These are phyloP conservation scores for Nycteola revayana DNA, from an alignment of 2,888 invertebrate genomes.

Conservation along the genomic window DNA sequence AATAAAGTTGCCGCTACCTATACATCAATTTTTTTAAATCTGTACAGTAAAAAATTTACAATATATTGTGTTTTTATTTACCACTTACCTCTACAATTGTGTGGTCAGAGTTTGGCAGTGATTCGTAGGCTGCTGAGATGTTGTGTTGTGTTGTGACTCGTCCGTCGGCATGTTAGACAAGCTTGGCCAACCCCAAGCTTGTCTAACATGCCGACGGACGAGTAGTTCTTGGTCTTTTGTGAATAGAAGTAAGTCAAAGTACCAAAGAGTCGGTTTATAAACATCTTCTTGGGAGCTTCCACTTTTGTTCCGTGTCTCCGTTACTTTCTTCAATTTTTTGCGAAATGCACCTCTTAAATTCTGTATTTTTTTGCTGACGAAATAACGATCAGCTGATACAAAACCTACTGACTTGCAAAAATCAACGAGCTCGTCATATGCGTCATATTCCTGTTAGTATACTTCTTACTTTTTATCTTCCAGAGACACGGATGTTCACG, in stretches of 20 bases:
- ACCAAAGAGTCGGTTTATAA: constrained; percentile 19
- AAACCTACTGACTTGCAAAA: constrained; percentile 12
- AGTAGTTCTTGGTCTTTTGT: constrained; percentile 19
- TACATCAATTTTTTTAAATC: neutral
- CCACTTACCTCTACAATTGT: constrained; percentile 2
- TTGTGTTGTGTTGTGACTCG: constrained; percentile 5
- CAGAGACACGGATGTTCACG: constrained; percentile 13
- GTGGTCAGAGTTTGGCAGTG: constrained; percentile 3
- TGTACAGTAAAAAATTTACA: neutral
- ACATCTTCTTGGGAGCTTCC: constrained; percentile 12
- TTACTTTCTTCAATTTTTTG: constrained; percentile 14
- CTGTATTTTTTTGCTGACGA: constrained; percentile 11
- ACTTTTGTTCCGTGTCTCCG: constrained; percentile 10
- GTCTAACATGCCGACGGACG: too few relatives aligned
- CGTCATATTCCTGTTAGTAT: constrained; percentile 6
- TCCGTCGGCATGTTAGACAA: constrained; percentile 7
- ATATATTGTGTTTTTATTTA: constrained; percentile 5
- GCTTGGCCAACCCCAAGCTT: too few relatives aligned
- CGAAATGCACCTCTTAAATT: constrained; percentile 11
- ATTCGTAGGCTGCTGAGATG: constrained; percentile 8
- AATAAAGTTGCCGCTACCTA: constrained; percentile 3
- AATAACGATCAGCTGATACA: constrained; percentile 5
- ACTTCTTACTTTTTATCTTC: constrained; percentile 11
- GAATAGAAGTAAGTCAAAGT: constrained; percentile 20
- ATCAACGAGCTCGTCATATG: constrained; percentile 10